Evolutionary conservation across 1,140 invertebrate genomes (phyloP).

Genomic region (Leguminivora glycinivorella): DNA sequence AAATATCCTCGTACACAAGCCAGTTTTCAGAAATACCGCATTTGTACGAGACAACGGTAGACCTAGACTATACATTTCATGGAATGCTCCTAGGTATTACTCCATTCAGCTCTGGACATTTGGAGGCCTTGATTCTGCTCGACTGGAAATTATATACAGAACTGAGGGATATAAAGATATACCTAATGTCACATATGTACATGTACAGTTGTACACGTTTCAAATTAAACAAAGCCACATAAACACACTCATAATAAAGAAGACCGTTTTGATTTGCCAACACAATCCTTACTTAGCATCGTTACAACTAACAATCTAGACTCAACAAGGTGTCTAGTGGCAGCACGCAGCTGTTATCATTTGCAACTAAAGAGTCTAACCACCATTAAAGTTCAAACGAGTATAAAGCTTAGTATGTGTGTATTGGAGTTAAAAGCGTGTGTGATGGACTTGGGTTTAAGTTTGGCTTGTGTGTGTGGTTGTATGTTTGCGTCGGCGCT

Average conservation of each 20-base stretch:
- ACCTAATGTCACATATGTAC: no score
- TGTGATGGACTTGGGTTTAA: neutral
- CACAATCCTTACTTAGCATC: conserved; percentile 39
- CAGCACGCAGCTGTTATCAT: conserved; percentile 36
- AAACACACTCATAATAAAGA: conserved; percentile 9
- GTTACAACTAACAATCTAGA: conserved; percentile 48
- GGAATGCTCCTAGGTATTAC: no score
- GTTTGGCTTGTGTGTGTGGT: conserved; percentile 29
- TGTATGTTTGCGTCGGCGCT: conserved; percentile 57
- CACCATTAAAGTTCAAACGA: neutral
- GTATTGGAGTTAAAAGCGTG: neutral
- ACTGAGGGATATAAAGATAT: no score
- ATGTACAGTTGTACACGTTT: neutral
- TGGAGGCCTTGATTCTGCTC: no score
- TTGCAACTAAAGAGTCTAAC: neutral
- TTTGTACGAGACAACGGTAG: no score
- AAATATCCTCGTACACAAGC: no score
- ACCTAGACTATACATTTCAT: no score
- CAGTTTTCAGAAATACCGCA: no score
- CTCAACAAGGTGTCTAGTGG: conserved; percentile 62
- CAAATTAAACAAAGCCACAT: neutral
- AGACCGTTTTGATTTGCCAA: conserved; percentile 36
- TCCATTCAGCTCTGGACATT: no score
- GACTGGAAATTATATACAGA: no score
- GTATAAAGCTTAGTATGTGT: neutral